Evolutionary conservation across 1,140 invertebrate species (phyloP), one percentile per base, ranked within the genome.

Genomic region (Diachasmimorpha longicaudata): DNA sequence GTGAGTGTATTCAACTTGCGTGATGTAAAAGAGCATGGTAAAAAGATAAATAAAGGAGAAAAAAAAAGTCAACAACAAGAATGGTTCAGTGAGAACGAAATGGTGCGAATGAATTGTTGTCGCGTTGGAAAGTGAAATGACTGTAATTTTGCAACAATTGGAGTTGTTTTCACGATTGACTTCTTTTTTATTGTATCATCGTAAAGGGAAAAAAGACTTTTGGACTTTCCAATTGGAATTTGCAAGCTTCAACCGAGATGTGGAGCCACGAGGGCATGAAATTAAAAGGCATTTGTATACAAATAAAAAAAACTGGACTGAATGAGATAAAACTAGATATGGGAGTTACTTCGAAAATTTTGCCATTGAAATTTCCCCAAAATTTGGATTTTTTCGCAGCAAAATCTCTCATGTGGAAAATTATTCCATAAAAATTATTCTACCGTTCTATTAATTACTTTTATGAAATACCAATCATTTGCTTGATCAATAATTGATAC

Each of bases 181-280:
- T 14, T 55, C 2, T 55, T 21, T 16, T 55, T 55, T 4, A 55
- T 55, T 63, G 2, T 25, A 63, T 63, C 52, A 14, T 10, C 42
- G 21, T 74, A 16, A 44, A n/a, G 23, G 66, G 67, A 25, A 48
- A 31, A 42, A 68, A 25, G 58, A 4, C 19, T 63, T 63, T 63
- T 25, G 10, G 21, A 52, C 48, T 52, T 52, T 52, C 48, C 48
- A 52, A 52, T 19, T 52, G 5, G 16, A 52, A 52, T 52, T 52
- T 52, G 13, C 14, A 16, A n/a, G 48, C 48, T 23, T 13, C 14
- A 39, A 39, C 72, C 16, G 36, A 63, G 36, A 14, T 36, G n/a
- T 52, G 58, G 73, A 78, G 70, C 72, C 67, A 75, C 77, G 77
- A 75, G 75, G 73, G 72, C 77, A 78, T 75, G 77, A 75, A 78